Percentiles rank a stretch among this genome's conserved stretches.
Conservation (phyloP, 2,888 invertebrate species). For the Anodontia alba region DNA sequence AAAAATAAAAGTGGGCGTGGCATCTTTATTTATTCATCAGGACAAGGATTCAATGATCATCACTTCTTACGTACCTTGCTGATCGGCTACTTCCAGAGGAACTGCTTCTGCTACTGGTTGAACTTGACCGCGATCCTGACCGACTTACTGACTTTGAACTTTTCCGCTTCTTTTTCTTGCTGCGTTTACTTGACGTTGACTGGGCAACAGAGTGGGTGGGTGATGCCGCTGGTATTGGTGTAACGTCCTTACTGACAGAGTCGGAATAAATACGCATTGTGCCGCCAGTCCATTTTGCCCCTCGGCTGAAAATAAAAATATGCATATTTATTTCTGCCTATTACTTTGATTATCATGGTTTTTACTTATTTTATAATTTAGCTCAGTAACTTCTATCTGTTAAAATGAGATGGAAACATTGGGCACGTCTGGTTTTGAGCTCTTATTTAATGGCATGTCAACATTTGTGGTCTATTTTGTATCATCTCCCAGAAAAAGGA, state of each 20-base stretch:
- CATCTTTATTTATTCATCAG: too few species aligned
- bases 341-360: not conserved
- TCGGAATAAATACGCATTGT: conserved; percentile 43
- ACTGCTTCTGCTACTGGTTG: conserved; percentile 81
- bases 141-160: conserved; percentile 63
- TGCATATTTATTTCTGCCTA: too few species aligned
- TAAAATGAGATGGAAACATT: too few species aligned
- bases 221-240: conserved; percentile 58
- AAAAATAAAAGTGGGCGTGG: too few species aligned
- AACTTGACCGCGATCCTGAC: conserved; percentile 80
- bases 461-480: too few species aligned
- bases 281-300: conserved; percentile 54
- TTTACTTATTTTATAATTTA: too few species aligned
- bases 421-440: too few species aligned
- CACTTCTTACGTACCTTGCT: conserved; percentile 63
- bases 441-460: too few species aligned
- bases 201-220: conserved; percentile 67
- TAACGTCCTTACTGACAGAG: conserved; percentile 58
- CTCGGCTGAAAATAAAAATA: conserved; percentile 50
- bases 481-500: too few species aligned
- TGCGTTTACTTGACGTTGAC: conserved; percentile 45
- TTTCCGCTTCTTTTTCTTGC: conserved; percentile 61
- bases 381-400: too few species aligned
- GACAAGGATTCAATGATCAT: too few species aligned
- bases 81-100: conserved; percentile 83